Conservation (phyloP, 1,140 invertebrate genomes). For the Agrypnia vestita region DNA sequence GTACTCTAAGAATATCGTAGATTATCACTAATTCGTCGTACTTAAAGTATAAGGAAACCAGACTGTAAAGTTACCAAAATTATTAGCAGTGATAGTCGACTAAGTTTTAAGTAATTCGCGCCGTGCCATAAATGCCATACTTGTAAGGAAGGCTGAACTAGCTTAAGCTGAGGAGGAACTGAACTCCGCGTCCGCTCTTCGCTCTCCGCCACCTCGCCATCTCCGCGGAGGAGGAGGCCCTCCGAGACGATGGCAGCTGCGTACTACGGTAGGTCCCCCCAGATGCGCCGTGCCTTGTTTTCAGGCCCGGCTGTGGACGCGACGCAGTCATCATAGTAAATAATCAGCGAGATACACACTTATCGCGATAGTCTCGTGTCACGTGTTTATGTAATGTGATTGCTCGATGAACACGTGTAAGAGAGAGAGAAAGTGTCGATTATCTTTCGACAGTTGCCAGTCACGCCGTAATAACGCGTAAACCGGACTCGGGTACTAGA, state of each 20-base stretch:
- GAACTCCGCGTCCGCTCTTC: too few relatives aligned
- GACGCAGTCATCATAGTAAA: too few relatives aligned
- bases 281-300: too few relatives aligned
- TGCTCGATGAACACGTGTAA: too few relatives aligned
- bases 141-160: neutral
- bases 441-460: too few relatives aligned
- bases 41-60: conserved; percentile 34
- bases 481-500: too few relatives aligned
- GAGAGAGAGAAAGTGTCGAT: too few relatives aligned
- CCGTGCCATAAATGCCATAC: conserved; percentile 31
- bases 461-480: too few relatives aligned
- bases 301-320: too few relatives aligned
- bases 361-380: too few relatives aligned
- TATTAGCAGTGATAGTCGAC: conserved; percentile 39
- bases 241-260: conserved; percentile 13
- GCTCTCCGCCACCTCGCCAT: neutral
- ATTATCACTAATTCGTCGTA: conserved; percentile 14
- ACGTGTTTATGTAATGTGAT: too few relatives aligned
- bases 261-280: conserved; percentile 24
- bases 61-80: conserved; percentile 45
- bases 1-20: conserved; percentile 12
- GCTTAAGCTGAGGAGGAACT: neutral
- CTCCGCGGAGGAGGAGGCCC: neutral
- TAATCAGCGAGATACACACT: too few relatives aligned
- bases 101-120: conserved; percentile 26